Percentiles rank a stretch among this genome's conserved stretches.
These are phyloP conservation scores for Pteropus alecto DNA, from an alignment of 2,113 vertebrate genomes.

Conservation along the genomic window DNA sequence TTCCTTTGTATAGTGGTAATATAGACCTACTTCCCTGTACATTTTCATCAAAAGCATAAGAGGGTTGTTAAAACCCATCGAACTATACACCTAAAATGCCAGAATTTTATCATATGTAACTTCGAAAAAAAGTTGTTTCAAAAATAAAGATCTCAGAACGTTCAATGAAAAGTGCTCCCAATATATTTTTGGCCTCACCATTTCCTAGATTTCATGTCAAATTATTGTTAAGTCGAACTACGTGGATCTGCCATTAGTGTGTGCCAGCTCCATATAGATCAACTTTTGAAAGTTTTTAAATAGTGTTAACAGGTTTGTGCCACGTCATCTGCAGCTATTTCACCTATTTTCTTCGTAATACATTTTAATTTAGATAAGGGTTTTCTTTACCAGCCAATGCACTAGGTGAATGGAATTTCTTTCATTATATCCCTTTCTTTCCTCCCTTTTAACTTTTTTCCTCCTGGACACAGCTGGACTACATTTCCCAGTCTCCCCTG, in stretches of 20 bases:
- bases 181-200: neutral
- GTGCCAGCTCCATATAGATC: neutral
- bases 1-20: neutral
- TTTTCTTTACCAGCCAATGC: neutral
- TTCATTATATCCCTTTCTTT: neutral
- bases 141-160: neutral
- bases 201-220: slow-evolving; percentile 26
- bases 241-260: neutral
- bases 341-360: neutral
- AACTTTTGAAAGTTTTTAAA: neutral
- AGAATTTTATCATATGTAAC: slow-evolving; percentile 8
- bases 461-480: neutral
- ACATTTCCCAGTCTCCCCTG: neutral
- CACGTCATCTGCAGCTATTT: neutral
- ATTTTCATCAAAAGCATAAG: neutral
- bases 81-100: neutral
- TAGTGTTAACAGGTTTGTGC: neutral
- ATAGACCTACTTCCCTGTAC: neutral
- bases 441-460: neutral
- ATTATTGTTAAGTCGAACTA: neutral
- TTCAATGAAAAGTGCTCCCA: neutral
- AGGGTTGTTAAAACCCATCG: neutral
- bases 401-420: neutral
- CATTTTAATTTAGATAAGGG: neutral
- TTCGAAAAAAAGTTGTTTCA: neutral